Percentiles rank a stretch among this genome's conserved stretches.
These are phyloP conservation scores for Taenaris catops DNA, from an alignment of 2,888 invertebrate genomes.

Conservation along the genomic window DNA sequence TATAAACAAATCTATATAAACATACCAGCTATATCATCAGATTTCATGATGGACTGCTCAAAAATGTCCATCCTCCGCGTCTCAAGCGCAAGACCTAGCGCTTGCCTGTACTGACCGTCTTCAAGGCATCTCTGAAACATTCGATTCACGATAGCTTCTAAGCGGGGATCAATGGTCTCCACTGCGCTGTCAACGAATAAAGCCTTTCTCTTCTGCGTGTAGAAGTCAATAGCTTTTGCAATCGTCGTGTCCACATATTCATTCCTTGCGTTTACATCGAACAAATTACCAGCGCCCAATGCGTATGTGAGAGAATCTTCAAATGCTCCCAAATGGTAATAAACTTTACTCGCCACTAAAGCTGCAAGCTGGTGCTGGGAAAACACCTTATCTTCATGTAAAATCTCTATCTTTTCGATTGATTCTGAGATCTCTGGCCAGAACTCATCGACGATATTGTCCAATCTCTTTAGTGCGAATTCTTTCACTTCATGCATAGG, in stretches of 20 bases:
- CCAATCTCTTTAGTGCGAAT: slow-evolving; percentile 95
- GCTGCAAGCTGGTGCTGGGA: slow-evolving; percentile 96
- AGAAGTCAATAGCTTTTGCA: slow-evolving; percentile 98
- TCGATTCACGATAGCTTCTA: slow-evolving; percentile 96
- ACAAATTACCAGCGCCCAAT: slow-evolving; percentile 95
- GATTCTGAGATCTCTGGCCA: slow-evolving; percentile 99
- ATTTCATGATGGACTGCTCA: slow-evolving; percentile 93
- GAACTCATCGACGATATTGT: slow-evolving; percentile 97
- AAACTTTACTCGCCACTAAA: slow-evolving; percentile 98
- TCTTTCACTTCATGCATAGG: slow-evolving; percentile 95
- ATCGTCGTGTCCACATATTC: slow-evolving; percentile 99
- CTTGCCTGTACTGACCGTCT: slow-evolving; percentile 96
- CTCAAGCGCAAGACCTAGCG: slow-evolving; percentile 97
- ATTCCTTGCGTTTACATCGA: slow-evolving; percentile 95
- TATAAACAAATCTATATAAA: too few relatives aligned
- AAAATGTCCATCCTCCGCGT: slow-evolving; percentile 98
- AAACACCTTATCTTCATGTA: slow-evolving; percentile 95
- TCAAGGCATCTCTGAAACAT: slow-evolving; percentile 98
- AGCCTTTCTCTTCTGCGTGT: slow-evolving; percentile 92
- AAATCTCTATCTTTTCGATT: slow-evolving; percentile 97
- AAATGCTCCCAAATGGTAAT: slow-evolving; percentile 98
- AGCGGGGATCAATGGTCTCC: slow-evolving; percentile 87
- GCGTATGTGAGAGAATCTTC: slow-evolving; percentile 99
- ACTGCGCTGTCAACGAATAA: slow-evolving; percentile 84
- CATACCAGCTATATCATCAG: slow-evolving; percentile 89